Evolutionary conservation across 2,113 vertebrate species (phyloP).

Genomic region (Channa argus): DNA sequence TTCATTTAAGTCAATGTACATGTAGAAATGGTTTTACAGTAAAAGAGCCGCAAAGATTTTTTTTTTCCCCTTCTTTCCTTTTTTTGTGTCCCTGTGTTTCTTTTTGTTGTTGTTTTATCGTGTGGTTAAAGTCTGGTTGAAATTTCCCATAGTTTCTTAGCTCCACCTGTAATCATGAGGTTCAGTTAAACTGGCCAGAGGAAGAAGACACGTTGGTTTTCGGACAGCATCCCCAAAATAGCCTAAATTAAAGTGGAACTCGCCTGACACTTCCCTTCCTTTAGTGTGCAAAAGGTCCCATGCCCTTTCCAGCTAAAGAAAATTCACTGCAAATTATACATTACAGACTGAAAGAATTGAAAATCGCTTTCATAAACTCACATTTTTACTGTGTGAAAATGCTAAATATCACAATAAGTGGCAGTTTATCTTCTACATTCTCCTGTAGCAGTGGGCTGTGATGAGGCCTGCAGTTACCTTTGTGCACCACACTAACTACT

Average conservation of each 20-base stretch:
- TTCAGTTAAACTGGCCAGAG: constrained; percentile 59
- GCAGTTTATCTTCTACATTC: too few species aligned
- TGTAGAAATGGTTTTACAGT: constrained; percentile 18
- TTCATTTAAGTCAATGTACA: not conserved
- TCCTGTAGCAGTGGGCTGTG: too few species aligned
- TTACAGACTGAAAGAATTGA: not conserved
- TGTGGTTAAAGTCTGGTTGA: constrained; percentile 12
- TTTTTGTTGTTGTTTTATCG: constrained; percentile 32
- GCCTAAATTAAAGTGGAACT: constrained; percentile 46
- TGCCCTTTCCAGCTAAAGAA: constrained; percentile 32
- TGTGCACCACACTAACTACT: not conserved
- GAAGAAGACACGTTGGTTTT: constrained; percentile 66
- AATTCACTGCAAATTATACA: constrained; percentile 8
- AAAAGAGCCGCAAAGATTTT: constrained; percentile 16
- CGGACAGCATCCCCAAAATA: constrained; percentile 58
- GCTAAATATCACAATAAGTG: not conserved
- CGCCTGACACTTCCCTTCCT: constrained; percentile 53
- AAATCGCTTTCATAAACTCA: not conserved
- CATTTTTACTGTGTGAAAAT: not conserved
- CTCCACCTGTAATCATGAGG: constrained; percentile 69
- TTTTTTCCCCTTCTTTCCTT: not conserved
- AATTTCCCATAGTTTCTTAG: constrained; percentile 25
- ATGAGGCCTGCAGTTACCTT: not conserved
- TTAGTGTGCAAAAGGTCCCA: constrained; percentile 3
- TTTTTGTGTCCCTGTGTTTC: not conserved